These are phyloP conservation scores for Sceliomorpha sp. DNA, from an alignment of 2,888 invertebrate genomes.

Conservation along the genomic window DNA sequence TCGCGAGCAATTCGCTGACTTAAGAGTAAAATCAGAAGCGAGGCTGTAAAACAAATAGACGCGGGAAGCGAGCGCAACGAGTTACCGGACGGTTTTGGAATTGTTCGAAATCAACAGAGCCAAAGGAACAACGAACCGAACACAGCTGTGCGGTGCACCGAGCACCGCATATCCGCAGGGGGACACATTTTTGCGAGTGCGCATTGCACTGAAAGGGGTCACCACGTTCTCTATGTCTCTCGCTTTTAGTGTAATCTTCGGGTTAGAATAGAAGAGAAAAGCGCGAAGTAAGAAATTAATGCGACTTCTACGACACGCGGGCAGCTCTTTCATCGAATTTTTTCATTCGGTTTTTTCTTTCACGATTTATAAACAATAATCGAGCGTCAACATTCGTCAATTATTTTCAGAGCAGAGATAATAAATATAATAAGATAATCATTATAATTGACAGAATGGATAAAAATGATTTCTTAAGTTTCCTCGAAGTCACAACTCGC, in stretches of 20 bases:
- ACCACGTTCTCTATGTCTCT: constrained; percentile 23
- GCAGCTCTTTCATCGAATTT: no score
- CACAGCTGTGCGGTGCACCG: constrained; percentile 50
- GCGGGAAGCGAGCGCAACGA: constrained; percentile 36
- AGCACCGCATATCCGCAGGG: constrained; percentile 34
- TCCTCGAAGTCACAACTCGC: no score
- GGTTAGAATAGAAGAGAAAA: constrained; percentile 13
- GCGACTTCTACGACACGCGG: no score
- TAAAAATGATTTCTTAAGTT: no score
- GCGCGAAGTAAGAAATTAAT: no score
- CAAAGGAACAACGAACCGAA: constrained; percentile 47
- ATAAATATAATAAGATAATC: no score
- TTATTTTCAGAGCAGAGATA: no score
- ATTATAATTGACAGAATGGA: no score
- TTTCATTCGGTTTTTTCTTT: no score
- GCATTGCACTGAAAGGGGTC: constrained; percentile 52
- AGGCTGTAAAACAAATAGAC: constrained; percentile 43
- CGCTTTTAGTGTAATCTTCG: constrained; percentile 21
- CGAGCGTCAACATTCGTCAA: no score
- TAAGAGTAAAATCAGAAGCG: constrained; percentile 40
- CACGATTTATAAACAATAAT: no score
- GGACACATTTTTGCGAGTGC: constrained; percentile 49
- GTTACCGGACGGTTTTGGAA: constrained; percentile 49
- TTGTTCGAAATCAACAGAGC: constrained; percentile 66
- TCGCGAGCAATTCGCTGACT: constrained; percentile 37